A percentile compares a stretch with the other conserved stretches of the same genome.
These are phyloP conservation scores for Chalcosyrphus nemorum DNA, from an alignment of 2,888 invertebrate species.

Conservation along the genomic window DNA sequence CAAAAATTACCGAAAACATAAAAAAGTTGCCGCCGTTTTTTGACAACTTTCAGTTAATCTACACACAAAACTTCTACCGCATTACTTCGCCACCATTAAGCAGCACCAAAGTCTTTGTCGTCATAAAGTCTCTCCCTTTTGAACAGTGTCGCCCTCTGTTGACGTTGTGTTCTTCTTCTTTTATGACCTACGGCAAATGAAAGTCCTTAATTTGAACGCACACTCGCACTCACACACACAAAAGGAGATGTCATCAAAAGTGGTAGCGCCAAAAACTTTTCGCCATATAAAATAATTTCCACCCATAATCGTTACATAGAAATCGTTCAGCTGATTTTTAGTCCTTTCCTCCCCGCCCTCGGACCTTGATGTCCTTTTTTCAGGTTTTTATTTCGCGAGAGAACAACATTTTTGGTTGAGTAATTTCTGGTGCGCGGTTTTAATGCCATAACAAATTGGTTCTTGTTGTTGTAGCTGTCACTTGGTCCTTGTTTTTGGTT, in stretches of 20 bases:
- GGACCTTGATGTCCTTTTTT: neutral
- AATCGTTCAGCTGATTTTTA: slow-evolving; percentile 39
- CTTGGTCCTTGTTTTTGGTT: neutral
- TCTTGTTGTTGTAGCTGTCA: slow-evolving; percentile 16
- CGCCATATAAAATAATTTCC: slow-evolving; percentile 45
- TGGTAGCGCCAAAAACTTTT: slow-evolving; percentile 21
- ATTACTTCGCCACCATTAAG: slow-evolving; percentile 41
- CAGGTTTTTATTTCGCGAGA: neutral
- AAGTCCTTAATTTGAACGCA: neutral
- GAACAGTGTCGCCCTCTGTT: neutral
- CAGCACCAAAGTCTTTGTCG: slow-evolving; percentile 6
- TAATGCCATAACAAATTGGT: slow-evolving; percentile 59
- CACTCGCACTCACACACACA: neutral
- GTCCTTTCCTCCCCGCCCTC: slow-evolving; percentile 7
- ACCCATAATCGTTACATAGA: slow-evolving; percentile 50
- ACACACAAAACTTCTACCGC: slow-evolving; percentile 32
- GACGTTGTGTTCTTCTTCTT: neutral
- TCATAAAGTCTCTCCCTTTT: neutral
- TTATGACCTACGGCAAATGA: neutral
- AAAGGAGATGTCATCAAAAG: slow-evolving; percentile 23
- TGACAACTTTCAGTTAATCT: slow-evolving; percentile 48
- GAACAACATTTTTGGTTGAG: slow-evolving; percentile 27
- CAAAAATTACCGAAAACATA: slow-evolving; percentile 35
- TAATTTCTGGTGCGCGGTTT: slow-evolving; percentile 47
- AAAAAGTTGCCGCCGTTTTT: slow-evolving; percentile 32